Evolutionary conservation across 2,797 vertebrate species (phyloP).

Genomic region (Eulemur mongoz): DNA sequence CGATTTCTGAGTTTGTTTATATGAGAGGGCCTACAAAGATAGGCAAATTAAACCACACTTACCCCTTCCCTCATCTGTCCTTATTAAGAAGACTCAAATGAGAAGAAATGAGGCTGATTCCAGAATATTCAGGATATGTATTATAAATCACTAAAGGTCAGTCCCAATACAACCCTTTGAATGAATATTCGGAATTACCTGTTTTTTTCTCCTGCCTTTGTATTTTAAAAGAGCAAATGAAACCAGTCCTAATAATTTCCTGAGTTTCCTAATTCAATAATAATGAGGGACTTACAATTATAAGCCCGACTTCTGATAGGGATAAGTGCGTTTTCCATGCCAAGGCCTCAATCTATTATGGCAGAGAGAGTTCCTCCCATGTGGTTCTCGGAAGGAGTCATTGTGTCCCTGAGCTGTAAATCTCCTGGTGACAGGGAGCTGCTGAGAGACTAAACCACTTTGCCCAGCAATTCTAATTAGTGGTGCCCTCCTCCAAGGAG

Average conservation of each 20-base stretch:
- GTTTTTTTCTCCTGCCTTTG: background rate
- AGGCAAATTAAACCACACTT: background rate
- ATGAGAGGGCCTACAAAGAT: background rate
- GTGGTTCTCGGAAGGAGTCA: background rate
- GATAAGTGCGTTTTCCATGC: background rate
- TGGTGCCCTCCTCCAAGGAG: background rate
- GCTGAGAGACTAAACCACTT: background rate
- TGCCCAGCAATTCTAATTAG: background rate
- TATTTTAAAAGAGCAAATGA: background rate
- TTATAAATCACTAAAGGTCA: background rate
- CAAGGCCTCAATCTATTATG: background rate
- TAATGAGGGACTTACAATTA: background rate
- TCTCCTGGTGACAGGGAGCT: background rate
- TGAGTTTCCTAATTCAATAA: background rate
- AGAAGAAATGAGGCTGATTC: background rate
- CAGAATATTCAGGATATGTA: background rate
- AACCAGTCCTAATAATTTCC: background rate
- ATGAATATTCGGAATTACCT: background rate
- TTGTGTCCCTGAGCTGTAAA: background rate
- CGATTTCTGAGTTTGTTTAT: background rate
- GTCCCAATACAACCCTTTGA: background rate
- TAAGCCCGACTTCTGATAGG: background rate
- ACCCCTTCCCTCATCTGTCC: background rate
- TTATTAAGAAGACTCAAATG: conserved; percentile 1
- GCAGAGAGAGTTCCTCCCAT: background rate